Evolutionary conservation across 2,797 vertebrate species (phyloP).

Genomic region (Gymnodraco acuticeps): DNA sequence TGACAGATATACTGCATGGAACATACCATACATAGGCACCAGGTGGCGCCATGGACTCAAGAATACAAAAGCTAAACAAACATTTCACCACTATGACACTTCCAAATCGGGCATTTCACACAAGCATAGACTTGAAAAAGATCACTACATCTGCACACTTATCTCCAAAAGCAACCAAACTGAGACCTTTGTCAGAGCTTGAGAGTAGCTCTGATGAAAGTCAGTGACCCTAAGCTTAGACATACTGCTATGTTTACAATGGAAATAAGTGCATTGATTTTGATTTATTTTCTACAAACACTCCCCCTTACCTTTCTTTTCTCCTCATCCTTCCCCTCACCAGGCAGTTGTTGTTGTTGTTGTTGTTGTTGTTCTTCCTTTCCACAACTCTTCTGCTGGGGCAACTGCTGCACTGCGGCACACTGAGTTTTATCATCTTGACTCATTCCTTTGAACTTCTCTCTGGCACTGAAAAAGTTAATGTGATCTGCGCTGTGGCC

Average conservation of each 20-base stretch:
- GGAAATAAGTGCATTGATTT: not conserved
- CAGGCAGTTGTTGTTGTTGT: slow-evolving; percentile 32
- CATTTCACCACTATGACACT: not conserved
- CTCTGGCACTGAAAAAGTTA: slow-evolving; percentile 96
- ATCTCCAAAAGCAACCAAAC: not conserved
- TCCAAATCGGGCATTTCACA: not conserved
- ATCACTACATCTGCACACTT: not conserved
- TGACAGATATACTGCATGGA: not conserved
- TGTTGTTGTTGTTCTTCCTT: slow-evolving; percentile 59
- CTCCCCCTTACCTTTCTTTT: slow-evolving; percentile 63
- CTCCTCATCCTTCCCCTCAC: slow-evolving; percentile 62
- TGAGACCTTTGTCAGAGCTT: not conserved
- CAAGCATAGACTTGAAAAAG: not conserved
- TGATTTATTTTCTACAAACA: not conserved
- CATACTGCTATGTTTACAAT: not conserved
- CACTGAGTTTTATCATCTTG: slow-evolving; percentile 86
- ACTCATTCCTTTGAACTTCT: slow-evolving; percentile 95
- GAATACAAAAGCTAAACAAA: not conserved
- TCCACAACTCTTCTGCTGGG: slow-evolving; percentile 62
- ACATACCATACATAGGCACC: slow-evolving; percentile 31
- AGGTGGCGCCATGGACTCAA: slow-evolving; percentile 39
- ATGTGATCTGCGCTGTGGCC: slow-evolving; percentile 92
- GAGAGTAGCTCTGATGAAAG: not conserved
- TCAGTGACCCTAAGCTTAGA: not conserved
- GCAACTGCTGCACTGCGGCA: slow-evolving; percentile 74